phyloP scores from a whole-genome alignment of 2,797 vertebrate genomes.

The Malurus splendens region DNA sequence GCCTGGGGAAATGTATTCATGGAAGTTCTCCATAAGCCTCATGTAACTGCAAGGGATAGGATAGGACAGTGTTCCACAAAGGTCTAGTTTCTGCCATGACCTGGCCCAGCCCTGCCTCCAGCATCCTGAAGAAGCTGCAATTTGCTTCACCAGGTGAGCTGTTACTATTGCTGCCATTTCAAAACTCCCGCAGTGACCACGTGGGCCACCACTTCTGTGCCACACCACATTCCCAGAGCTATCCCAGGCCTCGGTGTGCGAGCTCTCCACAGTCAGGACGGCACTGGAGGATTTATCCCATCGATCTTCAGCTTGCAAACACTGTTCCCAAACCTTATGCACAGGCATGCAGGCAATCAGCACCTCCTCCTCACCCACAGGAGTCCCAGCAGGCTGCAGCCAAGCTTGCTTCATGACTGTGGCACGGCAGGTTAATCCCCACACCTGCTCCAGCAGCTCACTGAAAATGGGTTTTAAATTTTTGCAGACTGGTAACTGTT shows the following conservation, averaged over 20 bases:
- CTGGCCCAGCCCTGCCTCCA: neutral
- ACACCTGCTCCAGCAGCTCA: neutral
- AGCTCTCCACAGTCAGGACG: rapidly evolving
- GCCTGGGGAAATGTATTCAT: neutral
- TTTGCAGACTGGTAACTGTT: neutral
- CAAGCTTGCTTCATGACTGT: rapidly evolving
- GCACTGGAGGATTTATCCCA: neutral
- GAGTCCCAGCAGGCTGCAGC: neutral
- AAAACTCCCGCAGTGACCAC: neutral
- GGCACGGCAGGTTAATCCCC: neutral
- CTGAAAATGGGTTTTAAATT: neutral
- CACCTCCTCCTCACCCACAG: neutral
- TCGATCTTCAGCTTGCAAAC: rapidly evolving
- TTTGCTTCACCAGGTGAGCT: neutral
- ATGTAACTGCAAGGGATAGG: neutral
- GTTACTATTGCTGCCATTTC: neutral
- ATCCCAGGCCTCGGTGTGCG: rapidly evolving
- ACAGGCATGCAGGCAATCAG: rapidly evolving
- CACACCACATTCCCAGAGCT: rapidly evolving
- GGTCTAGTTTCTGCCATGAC: neutral
- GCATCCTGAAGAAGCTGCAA: neutral
- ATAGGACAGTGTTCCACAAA: neutral
- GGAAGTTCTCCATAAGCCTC: neutral
- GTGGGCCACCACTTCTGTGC: neutral
- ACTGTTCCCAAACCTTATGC: rapidly evolving